phyloP scores from a whole-genome alignment of 1,140 invertebrate species.

The Uloborus diversus region DNA sequence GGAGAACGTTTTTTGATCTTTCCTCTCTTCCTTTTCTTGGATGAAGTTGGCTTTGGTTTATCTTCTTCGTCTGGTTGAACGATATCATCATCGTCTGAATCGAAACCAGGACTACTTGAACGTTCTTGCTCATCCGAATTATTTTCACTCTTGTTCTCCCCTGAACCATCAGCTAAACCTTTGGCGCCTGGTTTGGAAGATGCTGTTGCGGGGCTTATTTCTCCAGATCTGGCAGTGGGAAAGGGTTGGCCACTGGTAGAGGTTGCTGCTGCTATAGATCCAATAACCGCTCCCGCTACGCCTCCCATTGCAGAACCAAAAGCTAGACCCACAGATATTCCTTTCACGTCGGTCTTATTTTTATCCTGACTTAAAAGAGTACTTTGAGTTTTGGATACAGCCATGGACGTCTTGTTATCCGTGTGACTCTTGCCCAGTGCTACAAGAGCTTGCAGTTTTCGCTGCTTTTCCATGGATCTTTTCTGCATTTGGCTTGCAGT shows the following conservation, averaged over 20 bases:
- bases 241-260: conserved; percentile 53
- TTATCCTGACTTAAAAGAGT: conserved; percentile 43
- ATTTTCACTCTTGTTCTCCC: conserved; percentile 59
- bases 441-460: conserved; percentile 94
- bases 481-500: conserved; percentile 98
- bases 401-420: conserved; percentile 5
- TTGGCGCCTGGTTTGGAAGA: not conserved
- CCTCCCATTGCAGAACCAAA: conserved; percentile 46
- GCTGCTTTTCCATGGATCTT: conserved; percentile 93
- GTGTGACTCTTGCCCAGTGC: conserved; percentile 82
- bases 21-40: conserved; percentile 59
- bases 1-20: conserved; percentile 45
- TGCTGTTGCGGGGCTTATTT: not conserved
- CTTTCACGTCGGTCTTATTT: conserved; percentile 30
- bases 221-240: not conserved
- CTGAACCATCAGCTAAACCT: not conserved
- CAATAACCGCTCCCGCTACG: conserved; percentile 33
- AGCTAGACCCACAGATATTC: conserved; percentile 61
- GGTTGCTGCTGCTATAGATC: conserved; percentile 36
- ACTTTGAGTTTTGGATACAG: conserved; percentile 50
- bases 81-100: conserved; percentile 82
- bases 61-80: conserved; percentile 10
- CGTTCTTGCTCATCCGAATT: conserved; percentile 75
- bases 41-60: conserved; percentile 46
- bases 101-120: conserved; percentile 93